phyloP scores from a whole-genome alignment of 2,113 vertebrate species.

The Gnathonemus echidnorhynchus region DNA sequence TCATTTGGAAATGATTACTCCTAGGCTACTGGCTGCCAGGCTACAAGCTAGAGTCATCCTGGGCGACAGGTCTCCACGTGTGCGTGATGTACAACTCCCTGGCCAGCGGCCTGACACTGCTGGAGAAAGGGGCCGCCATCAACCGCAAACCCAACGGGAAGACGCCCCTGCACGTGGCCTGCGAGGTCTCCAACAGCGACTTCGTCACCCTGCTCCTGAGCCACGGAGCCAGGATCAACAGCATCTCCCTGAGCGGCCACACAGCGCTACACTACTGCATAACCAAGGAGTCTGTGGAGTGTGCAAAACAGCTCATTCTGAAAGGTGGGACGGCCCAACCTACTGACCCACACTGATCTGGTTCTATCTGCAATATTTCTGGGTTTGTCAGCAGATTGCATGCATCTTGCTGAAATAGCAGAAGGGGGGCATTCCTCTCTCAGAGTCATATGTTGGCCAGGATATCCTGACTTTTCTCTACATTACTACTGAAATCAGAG shows the following conservation, averaged over 20 bases:
- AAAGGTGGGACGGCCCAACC: conserved; percentile 63
- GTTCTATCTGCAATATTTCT: background rate
- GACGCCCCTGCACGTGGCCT: conserved; percentile 86
- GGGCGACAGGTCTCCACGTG: conserved; percentile 86
- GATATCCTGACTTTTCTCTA: background rate
- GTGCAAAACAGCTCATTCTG: conserved; percentile 77
- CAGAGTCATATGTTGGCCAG: background rate
- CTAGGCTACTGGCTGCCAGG: conserved; percentile 90
- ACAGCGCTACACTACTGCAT: conserved; percentile 80
- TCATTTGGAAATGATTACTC: background rate
- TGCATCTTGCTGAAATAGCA: background rate
- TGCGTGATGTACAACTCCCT: conserved; percentile 79
- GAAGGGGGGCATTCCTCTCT: background rate
- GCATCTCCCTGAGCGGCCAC: conserved; percentile 79
- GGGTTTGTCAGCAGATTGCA: background rate
- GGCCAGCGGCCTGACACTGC: conserved; percentile 71
- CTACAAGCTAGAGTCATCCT: conserved; percentile 86
- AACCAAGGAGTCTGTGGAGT: conserved; percentile 68
- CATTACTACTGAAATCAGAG: background rate
- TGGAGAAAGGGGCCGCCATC: conserved; percentile 76
- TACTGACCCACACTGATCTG: background rate
- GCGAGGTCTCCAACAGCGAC: conserved; percentile 69
- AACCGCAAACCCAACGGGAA: conserved; percentile 90
- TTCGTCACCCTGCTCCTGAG: conserved; percentile 74
- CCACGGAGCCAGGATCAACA: conserved; percentile 74